Evolutionary conservation across 1,140 invertebrate species (phyloP).

Genomic region (Diorhabda carinulata): DNA sequence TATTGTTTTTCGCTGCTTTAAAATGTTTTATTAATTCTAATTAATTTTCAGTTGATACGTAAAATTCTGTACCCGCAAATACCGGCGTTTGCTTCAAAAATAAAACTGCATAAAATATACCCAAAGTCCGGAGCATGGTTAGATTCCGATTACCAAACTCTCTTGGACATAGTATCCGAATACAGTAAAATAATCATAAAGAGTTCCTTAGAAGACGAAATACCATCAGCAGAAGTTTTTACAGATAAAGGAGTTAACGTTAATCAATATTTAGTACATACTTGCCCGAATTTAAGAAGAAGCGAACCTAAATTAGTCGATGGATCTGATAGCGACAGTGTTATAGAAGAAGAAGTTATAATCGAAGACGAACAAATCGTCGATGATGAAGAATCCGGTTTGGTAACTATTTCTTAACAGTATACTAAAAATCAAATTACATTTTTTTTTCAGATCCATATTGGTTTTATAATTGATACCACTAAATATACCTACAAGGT

Average conservation of each 20-base stretch:
- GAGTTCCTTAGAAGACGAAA: constrained; percentile 23
- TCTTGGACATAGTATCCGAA: constrained; percentile 21
- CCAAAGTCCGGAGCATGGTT: constrained; percentile 23
- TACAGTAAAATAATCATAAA: constrained; percentile 24
- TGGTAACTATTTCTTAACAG: too few relatives aligned
- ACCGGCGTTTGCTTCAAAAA: constrained; percentile 26
- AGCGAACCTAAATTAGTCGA: neutral
- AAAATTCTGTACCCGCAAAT: constrained; percentile 26
- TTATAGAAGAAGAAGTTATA: neutral
- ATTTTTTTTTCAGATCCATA: neutral
- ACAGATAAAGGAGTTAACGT: constrained; percentile 18
- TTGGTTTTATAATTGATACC: constrained; percentile 2
- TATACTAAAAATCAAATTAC: neutral
- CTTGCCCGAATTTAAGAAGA: constrained; percentile 26
- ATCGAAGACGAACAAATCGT: neutral
- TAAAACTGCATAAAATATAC: constrained; percentile 27
- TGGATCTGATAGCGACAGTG: neutral
- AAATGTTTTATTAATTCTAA: neutral
- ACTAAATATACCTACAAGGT: neutral
- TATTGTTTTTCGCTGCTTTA: neutral
- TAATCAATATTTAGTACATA: constrained; percentile 23
- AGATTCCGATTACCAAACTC: constrained; percentile 26
- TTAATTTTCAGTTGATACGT: constrained; percentile 8
- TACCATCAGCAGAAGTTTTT: constrained; percentile 27
- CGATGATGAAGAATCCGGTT: too few relatives aligned